These are phyloP conservation scores for Antitype chi DNA, from an alignment of 2,888 invertebrate genomes.

Conservation along the genomic window DNA sequence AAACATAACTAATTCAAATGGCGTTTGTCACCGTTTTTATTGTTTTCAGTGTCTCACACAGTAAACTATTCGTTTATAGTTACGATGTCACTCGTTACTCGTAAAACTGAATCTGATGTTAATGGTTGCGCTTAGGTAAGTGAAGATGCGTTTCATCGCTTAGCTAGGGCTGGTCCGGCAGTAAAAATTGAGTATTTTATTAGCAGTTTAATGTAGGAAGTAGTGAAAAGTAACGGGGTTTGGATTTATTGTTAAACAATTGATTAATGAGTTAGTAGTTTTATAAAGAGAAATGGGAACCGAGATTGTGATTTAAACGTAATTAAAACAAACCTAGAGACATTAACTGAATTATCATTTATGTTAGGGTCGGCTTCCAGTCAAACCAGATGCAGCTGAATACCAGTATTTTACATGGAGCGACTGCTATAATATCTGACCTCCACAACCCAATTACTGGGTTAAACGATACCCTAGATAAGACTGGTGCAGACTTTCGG, in stretches of 20 bases:
- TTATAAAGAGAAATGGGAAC: neutral
- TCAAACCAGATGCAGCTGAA: no score
- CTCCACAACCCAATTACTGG: no score
- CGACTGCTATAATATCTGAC: no score
- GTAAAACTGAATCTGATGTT: constrained; percentile 60
- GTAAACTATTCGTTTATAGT: constrained; percentile 54
- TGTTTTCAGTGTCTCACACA: constrained; percentile 36
- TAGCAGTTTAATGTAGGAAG: constrained; percentile 26
- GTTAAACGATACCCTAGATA: no score
- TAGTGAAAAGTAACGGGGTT: constrained; percentile 20
- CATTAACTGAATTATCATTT: no score
- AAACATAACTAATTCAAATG: constrained; percentile 42
- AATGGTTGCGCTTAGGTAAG: constrained; percentile 55
- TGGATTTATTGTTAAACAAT: constrained; percentile 18
- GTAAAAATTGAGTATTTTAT: constrained; percentile 39
- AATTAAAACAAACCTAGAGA: neutral
- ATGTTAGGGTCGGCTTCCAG: no score
- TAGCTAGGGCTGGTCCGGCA: constrained; percentile 46
- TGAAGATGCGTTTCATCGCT: constrained; percentile 52
- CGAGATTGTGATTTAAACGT: neutral
- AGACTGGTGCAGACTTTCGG: no score
- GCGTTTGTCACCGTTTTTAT: constrained; percentile 52
- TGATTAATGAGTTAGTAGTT: neutral
- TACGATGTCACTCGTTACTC: constrained; percentile 53
- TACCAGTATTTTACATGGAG: no score